Evolutionary conservation across 1,140 invertebrate genomes (phyloP), one percentile per base, ranked within the genome.

Genomic region (Tetraneura akinire): DNA sequence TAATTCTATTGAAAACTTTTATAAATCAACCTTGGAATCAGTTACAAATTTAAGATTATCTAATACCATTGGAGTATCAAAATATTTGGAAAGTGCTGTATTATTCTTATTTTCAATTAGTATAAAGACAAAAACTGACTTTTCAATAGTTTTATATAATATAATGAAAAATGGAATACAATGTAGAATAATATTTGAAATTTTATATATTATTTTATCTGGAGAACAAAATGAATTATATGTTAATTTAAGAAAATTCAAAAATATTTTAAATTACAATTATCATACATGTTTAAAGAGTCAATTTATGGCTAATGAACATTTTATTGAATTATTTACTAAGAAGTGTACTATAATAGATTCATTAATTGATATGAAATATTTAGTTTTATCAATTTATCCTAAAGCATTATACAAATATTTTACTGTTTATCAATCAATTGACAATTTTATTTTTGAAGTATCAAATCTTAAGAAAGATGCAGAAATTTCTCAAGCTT

Each of bases 1-100:
- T 60, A 18, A 45, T 45, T 62, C 11, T 29, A 13, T 78, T 62
- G 9, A 62, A 42, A 0, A 26, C 5, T 18, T 78, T 78, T 78
- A 45, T 45, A 49, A 14, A 18, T 26, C 18, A 23, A 47, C 21
- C 5, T 62, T 62, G 3, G 16, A 78, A 42, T 62, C 55, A 10
- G n/a, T 62, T 16, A 45, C 1, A 60, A 45, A 55, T 23, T 55
- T 26, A 23, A 13, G 18, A 29, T 21, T 47, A 1, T 49, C 8
- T 11, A 78, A 62, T 3, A 16, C 18, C 2, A 78, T 78, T 62
- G 74, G 74, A 6, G 37, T 16, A 26, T 78, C 74, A n/a, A 78
- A 78, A 78, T 78, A 60, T 62, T 47, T 78, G 16, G 74, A 78
- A 62, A 78, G 74, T 62, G 51, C 53, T 60, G n/a, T 42, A 60